Evolutionary conservation across 1,140 invertebrate genomes (phyloP), one percentile per base, ranked within the genome.

Genomic region (Conus ventricosus): DNA sequence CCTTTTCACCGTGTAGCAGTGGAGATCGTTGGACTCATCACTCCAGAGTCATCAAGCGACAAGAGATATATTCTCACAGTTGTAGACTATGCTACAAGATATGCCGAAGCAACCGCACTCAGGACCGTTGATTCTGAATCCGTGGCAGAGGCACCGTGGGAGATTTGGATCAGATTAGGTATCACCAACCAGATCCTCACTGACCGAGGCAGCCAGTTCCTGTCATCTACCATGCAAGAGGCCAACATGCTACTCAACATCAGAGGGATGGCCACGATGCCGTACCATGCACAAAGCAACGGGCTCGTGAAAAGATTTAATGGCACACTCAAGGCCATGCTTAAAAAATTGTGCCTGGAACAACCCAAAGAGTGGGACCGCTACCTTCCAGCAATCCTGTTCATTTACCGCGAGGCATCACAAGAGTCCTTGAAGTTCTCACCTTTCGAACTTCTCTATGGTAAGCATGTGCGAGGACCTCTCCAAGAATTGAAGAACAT

Each of bases 101-200:
- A 92, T 84, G 88, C 91, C 8, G 91, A 92, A 63, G 89, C 90
- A 20, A 57, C 90, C 54, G 84, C 91, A 54, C 75, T 92, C 39
- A 17, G 25, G 27, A n/a, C 23, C 5, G 90, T 92, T 54, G 88
- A 89, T 17, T 87, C 90, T 13, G 90, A 89, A 71, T 71, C 85
- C 6, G 90, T 91, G 27, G 85, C 89, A 54, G 91, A 92, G 71
- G 90, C 90, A 15, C 78, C 91, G 25, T 55, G 90, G n/a, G 8
- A 90, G 15, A 81, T 95, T 8, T 95, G 95, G 91, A 89, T 91
- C 15, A 90, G 92, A 82, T 91, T 95, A 87, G 96, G 95, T 51
- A 88, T 95, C 76, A 95, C 95, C 15, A 71, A 93, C 63, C 92
- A 92, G 82, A 90, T 92, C 25, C 71, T 92, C 5, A 89, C 88